Conservation (phyloP, 2,797 vertebrate genomes). For the Pseudocheirus occidentalis region DNA sequence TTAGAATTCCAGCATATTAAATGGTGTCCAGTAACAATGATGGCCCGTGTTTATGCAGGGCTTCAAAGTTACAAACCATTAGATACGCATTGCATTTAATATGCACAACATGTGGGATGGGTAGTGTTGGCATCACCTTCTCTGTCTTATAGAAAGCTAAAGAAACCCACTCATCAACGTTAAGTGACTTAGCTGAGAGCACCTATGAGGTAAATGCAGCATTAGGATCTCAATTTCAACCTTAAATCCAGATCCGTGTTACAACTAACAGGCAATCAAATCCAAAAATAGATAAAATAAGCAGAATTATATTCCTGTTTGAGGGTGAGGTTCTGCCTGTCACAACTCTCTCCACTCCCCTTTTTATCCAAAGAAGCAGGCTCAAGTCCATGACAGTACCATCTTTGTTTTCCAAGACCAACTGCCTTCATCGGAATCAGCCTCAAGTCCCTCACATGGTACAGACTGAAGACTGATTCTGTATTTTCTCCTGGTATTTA, state of each 20-base stretch:
- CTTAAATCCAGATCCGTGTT: not conserved
- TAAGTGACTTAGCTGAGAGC: not conserved
- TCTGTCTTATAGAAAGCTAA: not conserved
- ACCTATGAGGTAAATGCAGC: not conserved
- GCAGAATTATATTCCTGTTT: not conserved
- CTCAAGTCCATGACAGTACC: not conserved
- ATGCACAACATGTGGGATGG: not conserved
- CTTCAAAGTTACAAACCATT: not conserved
- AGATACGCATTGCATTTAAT: not conserved
- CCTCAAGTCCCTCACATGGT: not conserved
- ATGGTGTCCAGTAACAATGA: not conserved
- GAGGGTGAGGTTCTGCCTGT: fast-evolving
- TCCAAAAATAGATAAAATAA: not conserved
- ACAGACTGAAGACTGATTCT: not conserved
- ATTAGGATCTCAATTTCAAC: not conserved
- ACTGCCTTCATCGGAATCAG: not conserved
- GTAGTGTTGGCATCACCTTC: not conserved
- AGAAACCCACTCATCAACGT: not conserved
- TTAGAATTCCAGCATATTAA: not conserved
- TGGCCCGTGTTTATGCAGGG: not conserved
- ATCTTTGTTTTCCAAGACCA: not conserved
- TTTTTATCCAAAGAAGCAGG: not conserved
- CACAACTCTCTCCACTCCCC: not conserved
- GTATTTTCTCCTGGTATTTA: not conserved
- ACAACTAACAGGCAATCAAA: not conserved